Evolutionary conservation across 2,113 vertebrate species (phyloP).

Genomic region (Spea multiplicata): DNA sequence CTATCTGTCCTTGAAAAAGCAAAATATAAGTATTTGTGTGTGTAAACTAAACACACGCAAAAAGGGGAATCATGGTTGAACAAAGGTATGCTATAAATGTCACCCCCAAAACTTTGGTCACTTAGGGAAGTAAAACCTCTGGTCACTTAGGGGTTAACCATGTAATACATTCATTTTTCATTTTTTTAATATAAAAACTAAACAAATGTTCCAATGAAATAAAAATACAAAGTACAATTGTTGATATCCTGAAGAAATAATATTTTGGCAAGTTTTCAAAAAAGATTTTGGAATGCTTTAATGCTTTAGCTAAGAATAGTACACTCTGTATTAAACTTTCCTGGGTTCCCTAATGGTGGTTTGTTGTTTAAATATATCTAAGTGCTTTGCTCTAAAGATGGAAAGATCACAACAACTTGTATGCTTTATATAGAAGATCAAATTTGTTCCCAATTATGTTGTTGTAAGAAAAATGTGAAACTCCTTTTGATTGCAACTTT

Average conservation of each 20-base stretch:
- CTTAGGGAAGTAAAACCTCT: no score
- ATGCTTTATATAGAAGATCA: conserved; percentile 52
- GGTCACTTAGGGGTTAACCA: no score
- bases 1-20: no score
- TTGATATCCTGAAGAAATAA: conserved; percentile 9
- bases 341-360: not conserved
- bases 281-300: conserved; percentile 33
- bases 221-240: not conserved
- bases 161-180: no score
- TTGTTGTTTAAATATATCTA: conserved; percentile 51
- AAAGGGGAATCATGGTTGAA: no score
- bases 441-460: conserved; percentile 52
- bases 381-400: conserved; percentile 52
- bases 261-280: conserved; percentile 10
- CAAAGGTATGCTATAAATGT: no score
- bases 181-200: no score
- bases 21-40: no score
- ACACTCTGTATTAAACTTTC: conserved; percentile 41
- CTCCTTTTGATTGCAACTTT: conserved; percentile 51
- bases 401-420: conserved; percentile 54
- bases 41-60: no score
- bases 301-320: conserved; percentile 44
- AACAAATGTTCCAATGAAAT: not conserved
- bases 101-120: no score
- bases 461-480: conserved; percentile 46